Evolutionary conservation across 1,140 invertebrate species (phyloP).

Genomic region (Aphelenchoides besseyi): DNA sequence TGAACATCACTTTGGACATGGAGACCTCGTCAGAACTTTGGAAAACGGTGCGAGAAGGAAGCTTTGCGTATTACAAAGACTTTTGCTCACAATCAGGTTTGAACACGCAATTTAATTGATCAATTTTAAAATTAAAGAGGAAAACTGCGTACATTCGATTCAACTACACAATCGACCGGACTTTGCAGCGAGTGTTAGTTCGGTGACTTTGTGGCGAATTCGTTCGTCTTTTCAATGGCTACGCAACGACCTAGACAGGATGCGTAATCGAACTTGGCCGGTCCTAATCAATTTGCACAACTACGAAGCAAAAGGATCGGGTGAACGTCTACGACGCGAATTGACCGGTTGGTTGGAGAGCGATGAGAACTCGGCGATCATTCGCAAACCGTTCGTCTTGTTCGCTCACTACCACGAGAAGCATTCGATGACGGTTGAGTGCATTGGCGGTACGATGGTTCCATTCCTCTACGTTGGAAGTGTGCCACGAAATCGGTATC

Average conservation of each 20-base stretch:
- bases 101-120: not conserved
- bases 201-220: constrained; percentile 33
- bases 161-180: constrained; percentile 48
- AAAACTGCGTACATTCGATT: constrained; percentile 39
- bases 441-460: constrained; percentile 38
- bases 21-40: constrained; percentile 26
- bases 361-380: constrained; percentile 33
- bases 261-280: constrained; percentile 41
- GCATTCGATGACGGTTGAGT: constrained; percentile 33
- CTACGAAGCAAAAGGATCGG: constrained; percentile 16
- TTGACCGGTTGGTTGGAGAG: constrained; percentile 29
- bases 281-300: constrained; percentile 50
- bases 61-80: constrained; percentile 43
- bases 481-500: constrained; percentile 45
- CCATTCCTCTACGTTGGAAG: constrained; percentile 46
- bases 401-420: constrained; percentile 44
- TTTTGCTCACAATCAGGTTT: constrained; percentile 38
- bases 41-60: constrained; percentile 40
- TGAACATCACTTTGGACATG: constrained; percentile 32
- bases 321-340: not conserved
- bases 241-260: constrained; percentile 24
- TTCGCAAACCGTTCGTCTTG: constrained; percentile 44
- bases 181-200: constrained; percentile 40
- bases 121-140: constrained; percentile 20
- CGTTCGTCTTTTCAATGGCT: constrained; percentile 45